phyloP scores from a whole-genome alignment of 2,797 vertebrate genomes.

The Amblyraja radiata region DNA sequence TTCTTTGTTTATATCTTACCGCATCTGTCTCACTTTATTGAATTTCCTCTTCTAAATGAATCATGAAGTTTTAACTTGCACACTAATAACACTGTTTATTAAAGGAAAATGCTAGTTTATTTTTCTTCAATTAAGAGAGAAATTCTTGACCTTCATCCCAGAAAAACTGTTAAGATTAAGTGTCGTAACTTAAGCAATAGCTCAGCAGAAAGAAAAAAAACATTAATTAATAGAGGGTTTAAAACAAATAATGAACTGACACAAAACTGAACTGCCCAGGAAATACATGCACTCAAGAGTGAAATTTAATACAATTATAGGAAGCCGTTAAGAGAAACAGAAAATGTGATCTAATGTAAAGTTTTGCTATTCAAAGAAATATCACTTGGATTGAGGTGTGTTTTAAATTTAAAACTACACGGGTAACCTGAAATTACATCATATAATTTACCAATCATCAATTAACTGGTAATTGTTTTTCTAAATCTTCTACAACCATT shows the following conservation, averaged over 20 bases:
- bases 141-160: slow-evolving; percentile 48
- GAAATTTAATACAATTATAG: slow-evolving; percentile 55
- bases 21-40: slow-evolving; percentile 66
- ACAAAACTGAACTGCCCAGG: slow-evolving; percentile 55
- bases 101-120: slow-evolving; percentile 61
- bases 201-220: slow-evolving; percentile 40
- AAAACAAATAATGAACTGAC: slow-evolving; percentile 54
- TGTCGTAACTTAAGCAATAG: slow-evolving; percentile 42
- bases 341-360: slow-evolving; percentile 39
- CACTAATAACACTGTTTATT: slow-evolving; percentile 64
- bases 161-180: slow-evolving; percentile 43
- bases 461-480: not conserved
- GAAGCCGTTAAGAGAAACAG: slow-evolving; percentile 56
- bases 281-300: slow-evolving; percentile 50
- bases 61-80: slow-evolving; percentile 70
- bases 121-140: slow-evolving; percentile 68
- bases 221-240: slow-evolving; percentile 38
- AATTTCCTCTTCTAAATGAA: slow-evolving; percentile 78
- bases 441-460: not conserved
- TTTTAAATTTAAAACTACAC: not conserved
- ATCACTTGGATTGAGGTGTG: not conserved
- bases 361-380: slow-evolving; percentile 11
- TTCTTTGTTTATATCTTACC: slow-evolving; percentile 45
- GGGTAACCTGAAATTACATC: not conserved
- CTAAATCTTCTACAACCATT: not conserved